Base-by-base conservation (phyloP, 2,797 vertebrate genomes). In the Anniella stebbinsi region DNA sequence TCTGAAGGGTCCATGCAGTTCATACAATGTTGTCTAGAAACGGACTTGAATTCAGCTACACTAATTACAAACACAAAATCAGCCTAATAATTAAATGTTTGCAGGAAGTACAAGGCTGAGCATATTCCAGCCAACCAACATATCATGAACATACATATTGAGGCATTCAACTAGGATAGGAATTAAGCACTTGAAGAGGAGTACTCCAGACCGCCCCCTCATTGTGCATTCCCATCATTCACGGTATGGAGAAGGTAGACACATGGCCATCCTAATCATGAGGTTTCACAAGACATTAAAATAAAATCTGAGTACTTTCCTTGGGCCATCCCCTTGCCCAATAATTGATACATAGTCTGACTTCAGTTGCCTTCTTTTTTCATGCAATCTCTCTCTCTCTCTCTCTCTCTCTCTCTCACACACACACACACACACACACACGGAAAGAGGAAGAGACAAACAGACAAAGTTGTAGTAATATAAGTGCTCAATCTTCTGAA, bases 11-110 rank as follows among this genome's bases (percentile, higher is more conserved):
- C 13, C 21, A 80, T 66, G 73, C 82, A 88, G 63, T 54, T 91
- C 89, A 93, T 23, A 21, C 1, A 0, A 30, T 60, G 57, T 13
- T 3, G 69, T 69, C 60, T 78, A 87, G 80, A 41, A 93, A 94
- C 38, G 12, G 28, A 80, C 13, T 93, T 91, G 76, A 92, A 54
- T 85, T 89, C n/a, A 86, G 57, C 38, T 30, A 33, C 81, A 87
- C 51, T 87, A 66, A 60, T 90, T 51, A 88, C 83, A 10, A 9
- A 8, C 72, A 54, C 41, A 87, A 73, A 90, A 54, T 89, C 92
- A 93, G 82, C 89, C 33, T 86, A 90, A 91, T 92, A 38, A 80
- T 88, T 30, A 81, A 84, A 73, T 30, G 36, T 86, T 92, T 88
- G 82, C 69, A 94, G 89, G 81, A 88, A 80, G 23, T 13, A 54